These are phyloP conservation scores for Amphimallon solstitiale DNA, from an alignment of 2,888 invertebrate genomes.

Conservation along the genomic window DNA sequence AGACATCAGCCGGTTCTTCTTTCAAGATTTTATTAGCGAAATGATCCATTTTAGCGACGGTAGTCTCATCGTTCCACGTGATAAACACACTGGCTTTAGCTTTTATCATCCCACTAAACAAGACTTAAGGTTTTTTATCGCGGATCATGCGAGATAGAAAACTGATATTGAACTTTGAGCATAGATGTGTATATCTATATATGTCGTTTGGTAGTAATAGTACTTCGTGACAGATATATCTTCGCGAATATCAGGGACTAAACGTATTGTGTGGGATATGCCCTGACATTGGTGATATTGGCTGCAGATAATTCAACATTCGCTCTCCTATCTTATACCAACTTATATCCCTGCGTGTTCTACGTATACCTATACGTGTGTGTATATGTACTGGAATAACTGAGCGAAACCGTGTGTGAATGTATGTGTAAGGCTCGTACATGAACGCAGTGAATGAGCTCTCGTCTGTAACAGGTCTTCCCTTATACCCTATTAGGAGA, in stretches of 20 bases:
- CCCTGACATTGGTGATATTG: constrained; percentile 45
- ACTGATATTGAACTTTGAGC: constrained; percentile 10
- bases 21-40: too few relatives aligned
- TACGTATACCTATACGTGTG: too few relatives aligned
- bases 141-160: not conserved
- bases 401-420: not conserved
- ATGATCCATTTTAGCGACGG: not conserved
- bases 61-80: not conserved
- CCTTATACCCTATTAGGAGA: constrained; percentile 43
- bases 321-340: constrained; percentile 41
- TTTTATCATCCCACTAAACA: constrained; percentile 10
- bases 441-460: not conserved
- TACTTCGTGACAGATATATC: constrained; percentile 38
- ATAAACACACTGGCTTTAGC: not conserved
- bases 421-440: not conserved
- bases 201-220: not conserved
- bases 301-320: constrained; percentile 46
- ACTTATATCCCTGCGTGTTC: constrained; percentile 2
- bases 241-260: constrained; percentile 38
- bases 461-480: not conserved
- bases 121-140: constrained; percentile 15
- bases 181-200: not conserved
- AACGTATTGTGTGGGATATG: constrained; percentile 44
- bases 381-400: not conserved
- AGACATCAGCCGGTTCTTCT: too few relatives aligned